phyloP scores from a whole-genome alignment of 2,113 vertebrate species.

The Aramus guarauna region DNA sequence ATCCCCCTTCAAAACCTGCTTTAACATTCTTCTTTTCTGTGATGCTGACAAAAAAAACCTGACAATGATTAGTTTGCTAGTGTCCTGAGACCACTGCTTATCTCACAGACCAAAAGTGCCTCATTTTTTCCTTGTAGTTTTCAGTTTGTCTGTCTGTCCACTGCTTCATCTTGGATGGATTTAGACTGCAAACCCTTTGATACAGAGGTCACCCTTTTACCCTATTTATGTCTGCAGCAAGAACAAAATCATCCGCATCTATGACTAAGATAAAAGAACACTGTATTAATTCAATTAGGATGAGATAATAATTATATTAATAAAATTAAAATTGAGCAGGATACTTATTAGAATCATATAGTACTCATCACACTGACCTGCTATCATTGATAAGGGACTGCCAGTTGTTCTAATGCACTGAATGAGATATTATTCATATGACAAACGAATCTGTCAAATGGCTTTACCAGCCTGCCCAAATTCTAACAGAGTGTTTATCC shows the following conservation, averaged over 20 bases:
- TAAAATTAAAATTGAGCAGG: neutral
- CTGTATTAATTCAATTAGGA: neutral
- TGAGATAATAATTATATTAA: neutral
- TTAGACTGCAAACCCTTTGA: neutral
- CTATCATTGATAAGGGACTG: neutral
- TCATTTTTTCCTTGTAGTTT: neutral
- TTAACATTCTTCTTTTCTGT: neutral
- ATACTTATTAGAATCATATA: neutral
- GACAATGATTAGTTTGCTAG: neutral
- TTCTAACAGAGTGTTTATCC: conserved; percentile 43
- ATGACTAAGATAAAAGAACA: neutral
- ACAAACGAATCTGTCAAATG: conserved; percentile 21
- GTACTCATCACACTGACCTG: neutral
- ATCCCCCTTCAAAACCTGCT: neutral
- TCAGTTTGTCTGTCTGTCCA: neutral
- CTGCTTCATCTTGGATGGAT: neutral
- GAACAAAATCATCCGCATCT: neutral
- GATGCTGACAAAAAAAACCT: neutral
- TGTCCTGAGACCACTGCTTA: neutral
- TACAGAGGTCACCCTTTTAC: neutral
- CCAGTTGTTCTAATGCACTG: neutral
- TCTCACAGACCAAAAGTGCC: neutral
- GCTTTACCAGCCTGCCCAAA: neutral
- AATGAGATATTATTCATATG: neutral
- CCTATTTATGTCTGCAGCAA: neutral